Conservation (phyloP, 2,888 invertebrate genomes). For the Chromoteleia sp. region DNA sequence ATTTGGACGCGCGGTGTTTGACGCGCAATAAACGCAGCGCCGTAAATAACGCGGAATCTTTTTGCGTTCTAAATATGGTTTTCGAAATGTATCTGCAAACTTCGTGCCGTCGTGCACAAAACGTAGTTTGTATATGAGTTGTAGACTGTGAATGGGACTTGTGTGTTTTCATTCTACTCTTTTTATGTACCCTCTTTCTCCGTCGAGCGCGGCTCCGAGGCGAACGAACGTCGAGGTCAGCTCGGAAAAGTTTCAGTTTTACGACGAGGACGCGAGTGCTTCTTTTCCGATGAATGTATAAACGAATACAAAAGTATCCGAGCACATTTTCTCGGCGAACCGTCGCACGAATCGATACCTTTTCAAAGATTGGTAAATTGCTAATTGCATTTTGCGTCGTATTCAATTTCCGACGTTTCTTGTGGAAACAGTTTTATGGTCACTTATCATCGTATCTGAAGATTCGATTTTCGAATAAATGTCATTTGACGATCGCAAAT, state of each 20-base stretch:
- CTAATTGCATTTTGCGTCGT: constrained; percentile 34
- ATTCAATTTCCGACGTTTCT: constrained; percentile 32
- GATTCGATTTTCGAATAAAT: neutral
- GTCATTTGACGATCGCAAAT: no score
- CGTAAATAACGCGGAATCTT: constrained; percentile 39
- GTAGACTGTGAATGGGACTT: constrained; percentile 60
- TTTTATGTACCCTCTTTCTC: constrained; percentile 39
- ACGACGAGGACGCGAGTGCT: constrained; percentile 32
- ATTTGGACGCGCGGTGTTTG: no score
- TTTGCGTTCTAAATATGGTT: constrained; percentile 41
- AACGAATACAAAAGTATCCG: constrained; percentile 49
- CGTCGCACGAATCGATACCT: constrained; percentile 37
- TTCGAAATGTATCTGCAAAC: constrained; percentile 50
- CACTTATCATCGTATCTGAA: neutral
- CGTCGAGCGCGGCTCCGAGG: constrained; percentile 30
- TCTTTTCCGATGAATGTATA: constrained; percentile 55
- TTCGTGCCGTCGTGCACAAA: constrained; percentile 42
- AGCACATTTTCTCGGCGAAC: constrained; percentile 28
- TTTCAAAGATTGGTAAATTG: constrained; percentile 29
- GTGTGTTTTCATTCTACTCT: constrained; percentile 53
- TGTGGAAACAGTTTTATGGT: neutral
- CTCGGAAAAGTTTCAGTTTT: constrained; percentile 57
- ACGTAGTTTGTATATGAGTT: constrained; percentile 46
- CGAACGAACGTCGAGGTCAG: constrained; percentile 61
- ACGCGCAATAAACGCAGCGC: constrained; percentile 20